Base-by-base conservation (phyloP, 2,113 vertebrate genomes). In the Neomonachus schauinslandi region DNA sequence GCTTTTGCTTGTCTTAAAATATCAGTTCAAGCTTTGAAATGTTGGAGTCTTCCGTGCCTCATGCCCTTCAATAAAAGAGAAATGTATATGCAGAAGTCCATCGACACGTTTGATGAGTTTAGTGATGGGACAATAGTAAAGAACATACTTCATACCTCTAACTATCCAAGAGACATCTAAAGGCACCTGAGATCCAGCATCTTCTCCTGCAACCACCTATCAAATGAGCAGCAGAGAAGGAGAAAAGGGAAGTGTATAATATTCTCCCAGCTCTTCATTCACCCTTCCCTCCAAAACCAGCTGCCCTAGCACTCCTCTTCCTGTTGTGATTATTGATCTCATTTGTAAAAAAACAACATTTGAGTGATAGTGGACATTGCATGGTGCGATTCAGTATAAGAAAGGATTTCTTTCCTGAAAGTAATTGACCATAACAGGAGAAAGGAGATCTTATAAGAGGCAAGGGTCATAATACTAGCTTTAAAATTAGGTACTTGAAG, bases 291-390 rank as follows among this genome's bases (percentile, higher is more conserved):
- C 8, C 22, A 10, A 76, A 61, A 83, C 12, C 16, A 74, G 18
- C 36, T 63, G 1, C 26, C 13, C 15, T 49, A 90, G 24, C 15
- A 10, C 3, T 36, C 3, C 0, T 14, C 9, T 85, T 89, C 21
- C 49, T 49, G 46, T 33, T 94, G 57, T 14, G 6, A 51, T 57
- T 88, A 92, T 22, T 89, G 65, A 83, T 89, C 36, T 57, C 7
- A 79, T 94, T 92, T 24, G 83, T 51, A 94, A 92, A 96, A 90
- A 82, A 95, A 39, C 16, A 71, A 8, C 2, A 16, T 88, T 83
- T 74, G 82, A 92, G 53, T 84, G 36, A 95, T 59, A 21, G 31
- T 5, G 59, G 49, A 14, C 19, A 88, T 51, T 63, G 22, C 53
- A n/a, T 8, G 3, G 42, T 83, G 24, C 3, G 19, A 33, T 42